Percentiles rank a stretch among this genome's conserved stretches.
These are phyloP conservation scores for Coryphaenoides rupestris DNA, from an alignment of 2,113 vertebrate species.

Conservation along the genomic window DNA sequence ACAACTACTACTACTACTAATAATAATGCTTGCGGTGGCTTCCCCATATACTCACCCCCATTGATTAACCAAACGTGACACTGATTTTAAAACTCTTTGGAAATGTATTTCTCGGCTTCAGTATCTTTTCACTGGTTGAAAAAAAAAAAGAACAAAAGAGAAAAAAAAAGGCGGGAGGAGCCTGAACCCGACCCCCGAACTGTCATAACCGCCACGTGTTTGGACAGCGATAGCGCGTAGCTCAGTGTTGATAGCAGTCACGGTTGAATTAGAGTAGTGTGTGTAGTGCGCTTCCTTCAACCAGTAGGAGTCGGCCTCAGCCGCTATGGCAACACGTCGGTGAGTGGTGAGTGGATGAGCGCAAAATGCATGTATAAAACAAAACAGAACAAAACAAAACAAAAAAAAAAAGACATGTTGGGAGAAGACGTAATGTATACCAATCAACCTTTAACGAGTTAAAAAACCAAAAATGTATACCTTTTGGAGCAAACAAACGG, in stretches of 20 bases:
- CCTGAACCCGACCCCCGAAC: too few relatives aligned
- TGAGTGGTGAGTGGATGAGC: conserved; percentile 3
- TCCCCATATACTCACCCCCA: background rate
- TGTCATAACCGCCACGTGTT: conserved; percentile 24
- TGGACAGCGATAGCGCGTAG: conserved; percentile 36
- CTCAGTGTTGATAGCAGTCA: conserved; percentile 52
- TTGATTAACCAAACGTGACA: conserved; percentile 1
- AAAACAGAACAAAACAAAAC: too few relatives aligned
- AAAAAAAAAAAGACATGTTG: conserved; percentile 10
- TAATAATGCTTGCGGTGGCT: background rate
- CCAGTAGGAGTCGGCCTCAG: conserved; percentile 49
- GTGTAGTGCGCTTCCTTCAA: conserved; percentile 58
- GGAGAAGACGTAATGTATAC: conserved; percentile 31
- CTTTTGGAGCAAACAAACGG: conserved; percentile 25
- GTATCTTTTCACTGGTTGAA: conserved; percentile 47
- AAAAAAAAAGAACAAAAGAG: too few relatives aligned
- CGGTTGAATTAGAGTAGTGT: conserved; percentile 63
- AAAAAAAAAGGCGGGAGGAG: too few relatives aligned
- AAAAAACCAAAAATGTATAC: conserved; percentile 49
- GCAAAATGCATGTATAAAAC: conserved; percentile 51
- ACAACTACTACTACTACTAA: too few relatives aligned
- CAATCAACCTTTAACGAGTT: conserved; percentile 47
- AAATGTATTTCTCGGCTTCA: conserved; percentile 44
- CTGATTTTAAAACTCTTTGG: conserved; percentile 37
- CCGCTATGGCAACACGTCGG: conserved; percentile 44